Conservation (phyloP, 2,888 invertebrate species). For the Thecocarcelia acutangulata region DNA sequence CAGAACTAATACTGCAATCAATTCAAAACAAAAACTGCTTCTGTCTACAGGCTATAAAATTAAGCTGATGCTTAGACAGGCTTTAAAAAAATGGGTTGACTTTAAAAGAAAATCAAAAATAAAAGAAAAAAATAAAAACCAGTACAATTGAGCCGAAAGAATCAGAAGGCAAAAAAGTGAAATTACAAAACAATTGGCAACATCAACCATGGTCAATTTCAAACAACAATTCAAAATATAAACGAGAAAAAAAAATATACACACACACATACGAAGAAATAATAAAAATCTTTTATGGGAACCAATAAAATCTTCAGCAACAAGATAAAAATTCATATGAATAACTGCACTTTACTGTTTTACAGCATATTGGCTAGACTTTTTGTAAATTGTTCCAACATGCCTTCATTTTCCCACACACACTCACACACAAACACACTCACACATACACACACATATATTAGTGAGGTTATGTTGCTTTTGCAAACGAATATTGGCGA, state of each 20-base stretch:
- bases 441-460: conserved; percentile 2
- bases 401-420: background rate
- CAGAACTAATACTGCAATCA: background rate
- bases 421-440: background rate
- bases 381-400: conserved; percentile 36
- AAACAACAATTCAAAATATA: conserved; percentile 37
- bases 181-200: conserved; percentile 66
- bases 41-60: conserved; percentile 58
- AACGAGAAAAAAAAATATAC: background rate
- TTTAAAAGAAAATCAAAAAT: background rate
- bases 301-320: conserved; percentile 56
- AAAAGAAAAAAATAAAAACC: conserved; percentile 10
- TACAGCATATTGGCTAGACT: conserved; percentile 54
- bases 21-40: background rate
- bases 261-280: background rate
- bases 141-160: background rate
- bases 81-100: conserved; percentile 6
- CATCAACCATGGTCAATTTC: conserved; percentile 40
- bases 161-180: conserved; percentile 40
- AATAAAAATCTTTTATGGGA: conserved; percentile 27
- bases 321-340: conserved; percentile 56
- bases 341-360: conserved; percentile 38
- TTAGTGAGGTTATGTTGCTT: conserved; percentile 15
- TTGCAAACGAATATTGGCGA: conserved; percentile 45
- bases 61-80: conserved; percentile 59